Conservation (phyloP, 2,113 vertebrate species). For the Pseudonaja textilis region DNA sequence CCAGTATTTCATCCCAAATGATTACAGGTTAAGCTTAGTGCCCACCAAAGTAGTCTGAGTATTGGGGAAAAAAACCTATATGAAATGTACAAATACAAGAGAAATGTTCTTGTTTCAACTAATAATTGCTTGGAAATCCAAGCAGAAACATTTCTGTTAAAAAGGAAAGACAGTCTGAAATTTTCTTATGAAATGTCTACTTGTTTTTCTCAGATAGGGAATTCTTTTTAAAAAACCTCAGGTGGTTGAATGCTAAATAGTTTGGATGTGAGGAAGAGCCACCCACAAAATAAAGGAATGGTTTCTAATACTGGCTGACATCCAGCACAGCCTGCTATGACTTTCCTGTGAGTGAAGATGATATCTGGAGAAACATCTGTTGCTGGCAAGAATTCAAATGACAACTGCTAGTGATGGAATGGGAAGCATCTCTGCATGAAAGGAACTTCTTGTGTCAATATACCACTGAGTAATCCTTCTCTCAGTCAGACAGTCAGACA, state of each 20-base stretch:
- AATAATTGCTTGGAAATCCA: background rate
- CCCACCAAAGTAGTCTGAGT: background rate
- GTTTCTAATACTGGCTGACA: background rate
- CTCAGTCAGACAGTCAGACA: too few species aligned
- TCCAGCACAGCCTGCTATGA: background rate
- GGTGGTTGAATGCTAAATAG: background rate
- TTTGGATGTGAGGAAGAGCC: background rate
- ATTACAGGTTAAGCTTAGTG: background rate
- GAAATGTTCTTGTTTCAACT: background rate
- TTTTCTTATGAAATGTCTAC: background rate
- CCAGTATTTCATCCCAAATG: background rate
- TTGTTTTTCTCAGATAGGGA: background rate
- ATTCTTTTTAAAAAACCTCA: background rate
- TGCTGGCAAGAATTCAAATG: background rate
- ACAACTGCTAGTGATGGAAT: background rate
- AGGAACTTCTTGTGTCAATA: background rate
- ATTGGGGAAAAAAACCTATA: background rate
- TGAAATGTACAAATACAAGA: background rate
- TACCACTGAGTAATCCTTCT: background rate
- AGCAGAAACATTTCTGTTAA: background rate
- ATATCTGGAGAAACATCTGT: background rate
- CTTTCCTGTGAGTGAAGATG: background rate
- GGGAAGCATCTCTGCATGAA: background rate
- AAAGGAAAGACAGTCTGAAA: background rate
- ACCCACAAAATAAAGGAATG: background rate